phyloP scores from a whole-genome alignment of 2,113 vertebrate species.

The Eurystomus gularis region DNA sequence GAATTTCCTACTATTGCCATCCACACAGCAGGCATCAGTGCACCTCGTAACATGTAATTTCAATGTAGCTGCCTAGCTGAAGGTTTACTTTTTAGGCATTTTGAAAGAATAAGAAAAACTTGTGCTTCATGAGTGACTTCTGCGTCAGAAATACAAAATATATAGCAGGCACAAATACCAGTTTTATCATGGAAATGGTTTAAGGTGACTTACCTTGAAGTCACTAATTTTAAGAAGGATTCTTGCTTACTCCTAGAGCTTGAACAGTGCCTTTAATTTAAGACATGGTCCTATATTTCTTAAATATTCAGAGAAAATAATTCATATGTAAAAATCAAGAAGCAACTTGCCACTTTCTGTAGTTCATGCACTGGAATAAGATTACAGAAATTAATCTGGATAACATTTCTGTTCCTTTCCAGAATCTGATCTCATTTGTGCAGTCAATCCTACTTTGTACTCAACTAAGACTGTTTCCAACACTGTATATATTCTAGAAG shows the following conservation, averaged over 20 bases:
- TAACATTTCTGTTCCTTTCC: not conserved
- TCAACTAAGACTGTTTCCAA: not conserved
- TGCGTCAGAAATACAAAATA: not conserved
- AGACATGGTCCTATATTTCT: not conserved
- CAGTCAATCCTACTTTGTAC: not conserved
- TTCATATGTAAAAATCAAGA: not conserved
- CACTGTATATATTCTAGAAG: fast-evolving
- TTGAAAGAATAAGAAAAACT: not conserved
- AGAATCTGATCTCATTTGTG: not conserved
- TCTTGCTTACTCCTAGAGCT: not conserved
- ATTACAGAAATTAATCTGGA: not conserved
- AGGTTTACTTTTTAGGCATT: not conserved
- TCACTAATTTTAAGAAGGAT: not conserved
- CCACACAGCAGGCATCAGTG: not conserved
- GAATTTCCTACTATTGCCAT: not conserved
- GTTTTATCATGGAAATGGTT: not conserved
- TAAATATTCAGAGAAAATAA: not conserved
- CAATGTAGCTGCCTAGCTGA: not conserved
- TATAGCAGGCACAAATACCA: not conserved
- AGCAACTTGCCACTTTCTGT: not conserved
- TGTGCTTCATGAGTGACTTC: not conserved
- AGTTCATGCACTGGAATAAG: not conserved
- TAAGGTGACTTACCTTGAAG: not conserved
- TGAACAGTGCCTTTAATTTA: not conserved
- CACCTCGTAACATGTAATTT: not conserved